phyloP scores from a whole-genome alignment of 2,888 invertebrate genomes.

The Sphaeridia pumilis region DNA sequence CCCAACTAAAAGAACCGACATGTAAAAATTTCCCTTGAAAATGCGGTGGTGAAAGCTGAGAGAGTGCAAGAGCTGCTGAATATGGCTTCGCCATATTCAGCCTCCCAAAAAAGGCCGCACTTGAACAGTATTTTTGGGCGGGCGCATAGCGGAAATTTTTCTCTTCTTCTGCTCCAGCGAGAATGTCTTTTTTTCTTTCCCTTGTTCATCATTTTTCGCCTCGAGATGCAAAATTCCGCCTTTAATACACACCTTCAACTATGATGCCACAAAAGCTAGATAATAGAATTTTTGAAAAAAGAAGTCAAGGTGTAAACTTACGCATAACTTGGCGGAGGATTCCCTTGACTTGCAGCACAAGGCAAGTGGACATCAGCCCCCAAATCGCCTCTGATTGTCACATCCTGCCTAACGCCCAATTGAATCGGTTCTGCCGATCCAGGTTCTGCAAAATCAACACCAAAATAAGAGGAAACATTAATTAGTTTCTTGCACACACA shows the following conservation, averaged over 20 bases:
- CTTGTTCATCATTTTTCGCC: not conserved
- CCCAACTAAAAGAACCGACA: no score
- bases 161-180: constrained; percentile 6
- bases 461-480: no score
- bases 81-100: not conserved
- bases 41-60: not conserved
- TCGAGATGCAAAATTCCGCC: not conserved
- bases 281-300: constrained; percentile 3
- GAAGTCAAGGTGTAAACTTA: constrained; percentile 39
- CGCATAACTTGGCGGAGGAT: constrained; percentile 68
- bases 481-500: not conserved
- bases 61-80: not conserved
- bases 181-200: no score
- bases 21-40: no score
- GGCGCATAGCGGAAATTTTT: constrained; percentile 4
- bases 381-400: constrained; percentile 53
- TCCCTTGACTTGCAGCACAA: constrained; percentile 69
- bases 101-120: not conserved
- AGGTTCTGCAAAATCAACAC: constrained; percentile 49
- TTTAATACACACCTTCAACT: not conserved
- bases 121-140: not conserved
- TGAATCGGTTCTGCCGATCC: constrained; percentile 64
- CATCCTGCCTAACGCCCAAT: constrained; percentile 58
- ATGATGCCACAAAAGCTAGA: not conserved
- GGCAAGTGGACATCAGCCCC: constrained; percentile 64